Evolutionary conservation across 2,888 invertebrate genomes (phyloP).

Genomic region (Anticlea derivata): DNA sequence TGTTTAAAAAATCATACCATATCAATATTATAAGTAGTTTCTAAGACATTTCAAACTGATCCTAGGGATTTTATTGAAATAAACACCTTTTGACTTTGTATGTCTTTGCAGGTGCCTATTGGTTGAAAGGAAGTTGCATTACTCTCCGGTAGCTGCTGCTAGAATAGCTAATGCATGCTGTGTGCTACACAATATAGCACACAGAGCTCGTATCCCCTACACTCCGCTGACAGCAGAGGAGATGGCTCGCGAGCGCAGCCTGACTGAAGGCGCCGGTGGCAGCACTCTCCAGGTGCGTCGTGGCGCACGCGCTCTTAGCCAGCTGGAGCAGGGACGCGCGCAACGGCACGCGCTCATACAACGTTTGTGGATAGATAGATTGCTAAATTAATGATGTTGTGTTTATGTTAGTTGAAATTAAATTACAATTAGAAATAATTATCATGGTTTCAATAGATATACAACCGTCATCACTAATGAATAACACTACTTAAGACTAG

Average conservation of each 20-base stretch:
- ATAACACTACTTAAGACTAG: no score
- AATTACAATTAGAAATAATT: no score
- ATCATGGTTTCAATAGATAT: no score
- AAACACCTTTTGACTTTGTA: background rate
- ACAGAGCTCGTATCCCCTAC: no score
- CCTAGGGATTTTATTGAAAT: no score
- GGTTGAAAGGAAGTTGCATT: slow-evolving; percentile 8
- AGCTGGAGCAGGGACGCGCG: slow-evolving; percentile 3
- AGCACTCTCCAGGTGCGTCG: background rate
- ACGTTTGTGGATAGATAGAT: background rate
- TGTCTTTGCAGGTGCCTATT: slow-evolving; percentile 10
- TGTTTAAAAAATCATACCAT: background rate
- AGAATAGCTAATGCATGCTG: slow-evolving; percentile 2
- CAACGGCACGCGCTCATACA: background rate
- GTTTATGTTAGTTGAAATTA: no score
- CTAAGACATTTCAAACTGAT: no score
- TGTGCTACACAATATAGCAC: no score
- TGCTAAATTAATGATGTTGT: background rate
- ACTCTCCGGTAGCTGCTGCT: slow-evolving; percentile 8
- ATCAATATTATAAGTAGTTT: background rate
- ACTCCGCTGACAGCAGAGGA: no score
- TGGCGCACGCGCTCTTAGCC: background rate
- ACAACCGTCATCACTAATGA: no score
- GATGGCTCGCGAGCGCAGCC: background rate
- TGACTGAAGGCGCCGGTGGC: slow-evolving; percentile 1